Percentiles rank a stretch among this genome's conserved stretches.
phyloP scores from a whole-genome alignment of 1,140 invertebrate species.

The Lasioglossum baleicum region DNA sequence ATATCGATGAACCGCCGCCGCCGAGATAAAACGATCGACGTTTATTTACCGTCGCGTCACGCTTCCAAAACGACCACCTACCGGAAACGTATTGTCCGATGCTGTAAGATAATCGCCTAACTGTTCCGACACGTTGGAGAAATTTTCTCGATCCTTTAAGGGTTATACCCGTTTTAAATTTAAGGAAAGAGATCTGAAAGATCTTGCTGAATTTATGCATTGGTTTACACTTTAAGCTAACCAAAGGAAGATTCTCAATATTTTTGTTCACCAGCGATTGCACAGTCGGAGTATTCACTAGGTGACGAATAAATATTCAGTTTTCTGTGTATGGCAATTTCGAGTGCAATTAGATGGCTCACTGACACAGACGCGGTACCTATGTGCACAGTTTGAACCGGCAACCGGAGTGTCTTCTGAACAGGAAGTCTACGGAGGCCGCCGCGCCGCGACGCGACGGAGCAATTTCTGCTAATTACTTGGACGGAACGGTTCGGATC shows the following conservation, averaged over 20 bases:
- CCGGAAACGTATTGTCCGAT: not conserved
- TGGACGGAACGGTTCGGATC: not conserved
- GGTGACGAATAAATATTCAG: too few species aligned
- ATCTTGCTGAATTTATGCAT: too few species aligned
- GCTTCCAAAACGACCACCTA: not conserved
- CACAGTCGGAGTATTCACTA: too few species aligned
- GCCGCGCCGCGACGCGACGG: not conserved
- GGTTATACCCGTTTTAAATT: too few species aligned
- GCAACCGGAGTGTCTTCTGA: not conserved
- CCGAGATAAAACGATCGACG: conserved; percentile 8
- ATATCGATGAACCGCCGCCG: conserved; percentile 16
- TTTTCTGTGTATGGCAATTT: too few species aligned
- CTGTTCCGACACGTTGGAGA: not conserved
- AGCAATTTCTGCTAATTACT: conserved; percentile 30
- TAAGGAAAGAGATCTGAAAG: too few species aligned
- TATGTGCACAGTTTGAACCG: not conserved
- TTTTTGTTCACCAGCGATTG: too few species aligned
- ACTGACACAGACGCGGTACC: not conserved
- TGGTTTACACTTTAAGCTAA: too few species aligned
- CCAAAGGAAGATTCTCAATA: too few species aligned
- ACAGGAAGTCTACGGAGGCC: not conserved
- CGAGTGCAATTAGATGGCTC: too few species aligned
- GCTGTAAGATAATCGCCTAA: not conserved
- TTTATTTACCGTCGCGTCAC: not conserved
- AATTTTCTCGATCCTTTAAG: not conserved